Conservation (phyloP, 2,797 vertebrate species). For the Amblyraja radiata region DNA sequence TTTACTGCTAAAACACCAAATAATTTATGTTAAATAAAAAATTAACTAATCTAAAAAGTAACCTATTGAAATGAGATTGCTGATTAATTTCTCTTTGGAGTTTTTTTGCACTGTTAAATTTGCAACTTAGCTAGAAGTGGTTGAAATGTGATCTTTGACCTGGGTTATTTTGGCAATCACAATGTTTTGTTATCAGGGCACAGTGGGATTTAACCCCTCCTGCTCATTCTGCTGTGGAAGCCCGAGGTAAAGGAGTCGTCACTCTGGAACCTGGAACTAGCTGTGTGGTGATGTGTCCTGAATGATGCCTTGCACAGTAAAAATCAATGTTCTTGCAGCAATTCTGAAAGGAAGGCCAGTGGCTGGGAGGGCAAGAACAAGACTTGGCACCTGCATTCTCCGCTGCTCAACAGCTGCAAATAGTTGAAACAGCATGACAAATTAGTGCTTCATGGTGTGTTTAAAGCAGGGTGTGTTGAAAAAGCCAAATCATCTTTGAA, state of each 20-base stretch:
- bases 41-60: not conserved
- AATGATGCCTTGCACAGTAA: not conserved
- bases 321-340: not conserved
- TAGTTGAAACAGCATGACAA: constrained; percentile 35
- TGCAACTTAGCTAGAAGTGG: not conserved
- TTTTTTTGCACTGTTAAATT: constrained; percentile 18
- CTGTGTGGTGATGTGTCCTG: not conserved
- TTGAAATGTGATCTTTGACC: constrained; percentile 10
- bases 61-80: not conserved
- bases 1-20: not conserved
- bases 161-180: constrained; percentile 24
- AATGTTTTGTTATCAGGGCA: constrained; percentile 8
- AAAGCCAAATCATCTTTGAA: constrained; percentile 23
- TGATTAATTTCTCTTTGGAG: not conserved
- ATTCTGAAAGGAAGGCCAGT: not conserved
- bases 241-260: not conserved
- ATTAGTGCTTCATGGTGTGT: constrained; percentile 11
- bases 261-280: not conserved
- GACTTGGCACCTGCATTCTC: not conserved
- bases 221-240: not conserved
- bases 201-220: not conserved
- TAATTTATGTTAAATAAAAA: not conserved
- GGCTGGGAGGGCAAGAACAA: constrained; percentile 9
- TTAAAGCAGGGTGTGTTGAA: constrained; percentile 31
- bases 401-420: constrained; percentile 21